phyloP scores from a whole-genome alignment of 2,113 vertebrate genomes.

The Corydoras sp. region DNA sequence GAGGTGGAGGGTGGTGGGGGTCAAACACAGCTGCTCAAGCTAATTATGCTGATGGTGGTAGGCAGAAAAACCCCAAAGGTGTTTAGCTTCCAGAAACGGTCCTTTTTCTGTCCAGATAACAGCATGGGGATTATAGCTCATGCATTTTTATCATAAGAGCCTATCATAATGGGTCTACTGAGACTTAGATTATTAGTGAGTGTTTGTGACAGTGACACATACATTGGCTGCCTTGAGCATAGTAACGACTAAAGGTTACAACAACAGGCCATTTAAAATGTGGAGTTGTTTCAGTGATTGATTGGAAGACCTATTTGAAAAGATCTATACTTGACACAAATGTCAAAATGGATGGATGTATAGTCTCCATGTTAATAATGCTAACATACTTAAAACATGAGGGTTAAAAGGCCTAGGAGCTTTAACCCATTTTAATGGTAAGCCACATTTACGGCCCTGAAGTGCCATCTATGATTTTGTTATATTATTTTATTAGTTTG shows the following conservation, averaged over 20 bases:
- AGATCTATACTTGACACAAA: slow-evolving; percentile 4
- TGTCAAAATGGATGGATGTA: slow-evolving; percentile 29
- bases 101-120: slow-evolving; percentile 37
- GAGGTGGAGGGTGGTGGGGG: slow-evolving; percentile 4
- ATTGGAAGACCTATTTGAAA: slow-evolving; percentile 19
- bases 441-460: slow-evolving; percentile 23
- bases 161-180: slow-evolving; percentile 21
- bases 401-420: not conserved
- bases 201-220: slow-evolving; percentile 32
- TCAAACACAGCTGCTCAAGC: slow-evolving; percentile 40
- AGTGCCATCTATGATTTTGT: slow-evolving; percentile 10
- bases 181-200: slow-evolving; percentile 9
- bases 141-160: slow-evolving; percentile 30
- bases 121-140: slow-evolving; percentile 20
- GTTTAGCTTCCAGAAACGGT: slow-evolving; percentile 39
- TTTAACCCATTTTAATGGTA: not conserved
- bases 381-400: slow-evolving; percentile 10
- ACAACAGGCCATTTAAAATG: slow-evolving; percentile 23
- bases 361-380: not conserved
- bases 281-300: slow-evolving; percentile 17
- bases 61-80: slow-evolving; percentile 42
- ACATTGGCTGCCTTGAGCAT: not conserved
- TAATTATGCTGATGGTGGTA: slow-evolving; percentile 44
- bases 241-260: slow-evolving; percentile 24
- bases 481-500: slow-evolving; percentile 34